These are phyloP conservation scores for Ancistrus triradiatus DNA, from an alignment of 2,113 vertebrate genomes.

Conservation along the genomic window DNA sequence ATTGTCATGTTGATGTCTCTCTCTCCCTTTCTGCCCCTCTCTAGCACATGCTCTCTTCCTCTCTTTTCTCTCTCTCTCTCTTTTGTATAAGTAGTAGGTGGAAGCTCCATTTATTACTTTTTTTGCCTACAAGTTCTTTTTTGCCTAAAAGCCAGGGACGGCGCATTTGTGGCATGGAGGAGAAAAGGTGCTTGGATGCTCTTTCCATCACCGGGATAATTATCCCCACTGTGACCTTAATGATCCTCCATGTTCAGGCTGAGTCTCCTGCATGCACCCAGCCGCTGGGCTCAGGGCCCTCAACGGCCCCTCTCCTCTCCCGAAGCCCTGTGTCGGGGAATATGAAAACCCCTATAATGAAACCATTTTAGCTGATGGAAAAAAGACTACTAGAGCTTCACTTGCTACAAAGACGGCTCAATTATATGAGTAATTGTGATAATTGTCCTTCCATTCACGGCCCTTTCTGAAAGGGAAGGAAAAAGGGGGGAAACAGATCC, in stretches of 20 bases:
- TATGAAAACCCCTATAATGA: slow-evolving; percentile 99
- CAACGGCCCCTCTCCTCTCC: slow-evolving; percentile 77
- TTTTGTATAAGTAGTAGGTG: slow-evolving; percentile 98
- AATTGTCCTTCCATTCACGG: slow-evolving; percentile 99
- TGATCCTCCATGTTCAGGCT: slow-evolving; percentile 98
- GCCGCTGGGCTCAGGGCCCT: slow-evolving; percentile 70
- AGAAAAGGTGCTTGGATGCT: slow-evolving; percentile 98
- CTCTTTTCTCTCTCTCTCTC: slow-evolving; percentile 49
- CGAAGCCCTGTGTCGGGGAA: slow-evolving; percentile 97
- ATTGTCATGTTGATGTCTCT: slow-evolving; percentile 99
- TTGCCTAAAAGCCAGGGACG: slow-evolving; percentile 99
- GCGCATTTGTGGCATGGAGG: slow-evolving; percentile 97
- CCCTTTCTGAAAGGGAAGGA: slow-evolving; percentile 86
- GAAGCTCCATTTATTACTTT: slow-evolving; percentile 99
- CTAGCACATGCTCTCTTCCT: slow-evolving; percentile 26
- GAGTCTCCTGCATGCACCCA: slow-evolving; percentile 94
- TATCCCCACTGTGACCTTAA: slow-evolving; percentile 99
- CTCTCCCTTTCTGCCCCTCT: slow-evolving; percentile 66
- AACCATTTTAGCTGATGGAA: slow-evolving; percentile 99
- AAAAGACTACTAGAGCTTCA: slow-evolving; percentile 99
- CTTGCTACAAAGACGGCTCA: slow-evolving; percentile 99
- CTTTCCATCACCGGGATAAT: slow-evolving; percentile 99
- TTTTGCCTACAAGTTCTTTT: slow-evolving; percentile 99
- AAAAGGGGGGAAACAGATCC: slow-evolving; percentile 85
- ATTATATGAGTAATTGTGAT: slow-evolving; percentile 99